These are phyloP conservation scores for Frankliniella intonsa DNA, from an alignment of 2,888 invertebrate species.

Conservation along the genomic window DNA sequence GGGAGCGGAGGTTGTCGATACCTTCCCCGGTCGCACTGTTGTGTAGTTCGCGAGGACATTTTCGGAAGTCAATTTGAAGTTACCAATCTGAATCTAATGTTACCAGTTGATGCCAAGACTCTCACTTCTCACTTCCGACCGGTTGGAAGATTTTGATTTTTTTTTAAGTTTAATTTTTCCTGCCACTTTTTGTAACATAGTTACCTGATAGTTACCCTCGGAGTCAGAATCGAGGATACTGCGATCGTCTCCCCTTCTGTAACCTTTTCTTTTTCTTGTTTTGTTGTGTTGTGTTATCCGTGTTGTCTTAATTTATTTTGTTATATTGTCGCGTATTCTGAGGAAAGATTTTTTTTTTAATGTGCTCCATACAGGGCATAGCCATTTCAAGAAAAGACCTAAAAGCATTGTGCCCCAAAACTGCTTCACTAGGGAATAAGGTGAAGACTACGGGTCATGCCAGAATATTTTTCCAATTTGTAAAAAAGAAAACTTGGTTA, in stretches of 20 bases:
- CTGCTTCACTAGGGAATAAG: background rate
- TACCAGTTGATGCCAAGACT: conserved; percentile 19
- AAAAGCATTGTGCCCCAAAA: background rate
- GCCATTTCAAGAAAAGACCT: conserved; percentile 20
- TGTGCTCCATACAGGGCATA: background rate
- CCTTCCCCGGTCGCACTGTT: too few species aligned
- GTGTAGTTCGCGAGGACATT: too few species aligned
- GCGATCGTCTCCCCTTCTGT: background rate
- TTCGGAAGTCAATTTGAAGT: background rate
- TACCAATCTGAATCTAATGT: background rate
- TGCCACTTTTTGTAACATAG: background rate
- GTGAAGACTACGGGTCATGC: background rate
- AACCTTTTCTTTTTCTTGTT: background rate
- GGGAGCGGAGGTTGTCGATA: background rate
- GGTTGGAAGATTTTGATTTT: background rate
- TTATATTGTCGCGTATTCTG: conserved; percentile 21
- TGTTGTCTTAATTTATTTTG: conserved; percentile 23
- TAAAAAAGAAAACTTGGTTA: background rate
- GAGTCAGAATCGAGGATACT: background rate
- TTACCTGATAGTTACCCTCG: conserved; percentile 22
- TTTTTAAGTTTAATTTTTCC: too few species aligned
- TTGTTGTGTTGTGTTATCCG: conserved; percentile 16
- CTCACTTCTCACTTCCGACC: background rate
- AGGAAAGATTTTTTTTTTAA: background rate
- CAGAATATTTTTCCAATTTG: background rate